phyloP scores from a whole-genome alignment of 2,888 invertebrate species.

The Acanthosepion esculentum region DNA sequence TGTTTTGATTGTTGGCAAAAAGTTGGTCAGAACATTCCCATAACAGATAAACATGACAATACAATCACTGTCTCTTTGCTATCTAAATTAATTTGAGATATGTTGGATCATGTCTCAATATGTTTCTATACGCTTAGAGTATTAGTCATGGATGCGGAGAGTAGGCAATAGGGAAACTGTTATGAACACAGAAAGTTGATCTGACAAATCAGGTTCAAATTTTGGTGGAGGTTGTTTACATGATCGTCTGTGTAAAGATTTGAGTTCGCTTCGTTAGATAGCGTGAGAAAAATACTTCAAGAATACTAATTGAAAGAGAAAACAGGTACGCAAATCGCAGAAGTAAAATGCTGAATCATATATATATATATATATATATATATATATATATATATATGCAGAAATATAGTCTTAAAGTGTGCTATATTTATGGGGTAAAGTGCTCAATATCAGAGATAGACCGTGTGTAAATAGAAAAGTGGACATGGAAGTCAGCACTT shows the following conservation, averaged over 20 bases:
- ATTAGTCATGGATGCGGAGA: neutral
- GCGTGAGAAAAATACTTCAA: neutral
- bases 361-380: no score
- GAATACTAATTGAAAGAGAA: neutral
- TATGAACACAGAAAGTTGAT: neutral
- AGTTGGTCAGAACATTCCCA: neutral
- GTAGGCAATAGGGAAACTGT: neutral
- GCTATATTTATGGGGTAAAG: no score
- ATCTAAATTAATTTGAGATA: neutral
- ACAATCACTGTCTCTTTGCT: neutral
- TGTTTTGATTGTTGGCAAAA: neutral
- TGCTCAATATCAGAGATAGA: no score
- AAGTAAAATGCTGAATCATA: neutral
- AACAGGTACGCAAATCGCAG: neutral
- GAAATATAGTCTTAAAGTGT: no score
- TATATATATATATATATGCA: no score
- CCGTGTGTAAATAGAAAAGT: no score
- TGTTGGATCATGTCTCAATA: no score
- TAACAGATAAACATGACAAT: neutral
- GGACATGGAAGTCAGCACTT: no score
- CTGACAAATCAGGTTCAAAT: neutral
- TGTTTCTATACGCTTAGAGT: no score
- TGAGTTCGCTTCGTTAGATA: neutral
- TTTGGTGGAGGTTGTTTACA: neutral
- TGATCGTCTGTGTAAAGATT: neutral